phyloP scores from a whole-genome alignment of 2,888 invertebrate species.

The Apodemia duryi region DNA sequence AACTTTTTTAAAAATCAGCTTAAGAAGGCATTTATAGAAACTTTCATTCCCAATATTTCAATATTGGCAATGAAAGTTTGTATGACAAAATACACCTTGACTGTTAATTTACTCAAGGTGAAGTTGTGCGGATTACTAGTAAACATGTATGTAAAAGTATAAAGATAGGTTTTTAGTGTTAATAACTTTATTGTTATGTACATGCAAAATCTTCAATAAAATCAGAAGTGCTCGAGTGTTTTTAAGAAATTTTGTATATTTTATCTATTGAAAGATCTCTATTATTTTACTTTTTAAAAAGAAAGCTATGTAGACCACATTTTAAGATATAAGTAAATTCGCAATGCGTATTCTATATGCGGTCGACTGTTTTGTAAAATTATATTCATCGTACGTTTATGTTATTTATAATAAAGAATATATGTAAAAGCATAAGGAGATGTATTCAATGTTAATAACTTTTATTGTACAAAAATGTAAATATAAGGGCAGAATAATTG shows the following conservation, averaged over 20 bases:
- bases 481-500: constrained; percentile 11
- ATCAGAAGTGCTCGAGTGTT: constrained; percentile 34
- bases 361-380: not conserved
- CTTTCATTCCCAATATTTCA: no score
- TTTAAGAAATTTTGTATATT: constrained; percentile 34
- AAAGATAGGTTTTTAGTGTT: no score
- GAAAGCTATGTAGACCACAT: constrained; percentile 6
- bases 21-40: no score
- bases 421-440: not conserved
- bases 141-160: no score
- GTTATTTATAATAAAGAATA: not conserved
- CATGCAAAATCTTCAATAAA: no score
- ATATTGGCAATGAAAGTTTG: no score
- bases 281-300: not conserved
- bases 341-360: not conserved
- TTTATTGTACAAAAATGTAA: constrained; percentile 2
- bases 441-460: not conserved
- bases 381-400: not conserved
- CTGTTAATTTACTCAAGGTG: no score
- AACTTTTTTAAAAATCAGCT: no score
- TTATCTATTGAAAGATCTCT: constrained; percentile 33
- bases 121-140: no score
- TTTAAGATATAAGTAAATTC: not conserved
- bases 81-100: no score
- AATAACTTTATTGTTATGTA: no score